phyloP scores from a whole-genome alignment of 2,113 vertebrate species.

The Melanostigma gelatinosum region DNA sequence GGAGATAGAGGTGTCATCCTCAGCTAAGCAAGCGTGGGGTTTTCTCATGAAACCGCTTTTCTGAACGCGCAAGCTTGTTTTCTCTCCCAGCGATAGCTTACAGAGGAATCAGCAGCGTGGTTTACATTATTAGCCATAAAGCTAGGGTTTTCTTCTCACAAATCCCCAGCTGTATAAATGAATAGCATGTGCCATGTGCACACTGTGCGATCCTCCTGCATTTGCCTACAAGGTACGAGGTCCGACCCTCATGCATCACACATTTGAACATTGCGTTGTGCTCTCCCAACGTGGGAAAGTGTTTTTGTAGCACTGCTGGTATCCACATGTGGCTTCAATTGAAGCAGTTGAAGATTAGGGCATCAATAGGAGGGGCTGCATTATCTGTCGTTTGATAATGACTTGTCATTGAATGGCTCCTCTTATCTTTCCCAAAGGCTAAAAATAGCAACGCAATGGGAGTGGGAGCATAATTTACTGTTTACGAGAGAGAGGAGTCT shows the following conservation, averaged over 20 bases:
- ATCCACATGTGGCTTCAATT: constrained; percentile 83
- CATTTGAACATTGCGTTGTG: constrained; percentile 54
- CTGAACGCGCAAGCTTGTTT: constrained; percentile 54
- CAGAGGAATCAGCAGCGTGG: constrained; percentile 63
- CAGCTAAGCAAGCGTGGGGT: constrained; percentile 40
- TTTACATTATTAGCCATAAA: constrained; percentile 71
- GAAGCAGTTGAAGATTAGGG: constrained; percentile 70
- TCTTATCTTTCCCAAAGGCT: constrained; percentile 74
- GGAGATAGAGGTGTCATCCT: constrained; percentile 75
- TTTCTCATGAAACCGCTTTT: constrained; percentile 76
- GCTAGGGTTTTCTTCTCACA: constrained; percentile 61
- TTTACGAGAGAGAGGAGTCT: not conserved
- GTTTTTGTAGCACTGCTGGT: constrained; percentile 70
- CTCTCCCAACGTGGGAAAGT: constrained; percentile 79
- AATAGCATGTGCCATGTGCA: constrained; percentile 57
- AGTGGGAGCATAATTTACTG: not conserved
- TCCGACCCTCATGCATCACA: constrained; percentile 62
- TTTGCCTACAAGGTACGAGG: constrained; percentile 60
- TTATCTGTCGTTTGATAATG: constrained; percentile 81
- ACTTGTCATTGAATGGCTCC: constrained; percentile 62
- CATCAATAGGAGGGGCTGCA: constrained; percentile 56
- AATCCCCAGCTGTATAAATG: constrained; percentile 77
- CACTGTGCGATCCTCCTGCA: constrained; percentile 36
- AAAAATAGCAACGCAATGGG: constrained; percentile 72
- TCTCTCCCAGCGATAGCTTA: constrained; percentile 62